These are phyloP conservation scores for Falco novaeseelandiae DNA, from an alignment of 2,797 vertebrate genomes.

Conservation along the genomic window DNA sequence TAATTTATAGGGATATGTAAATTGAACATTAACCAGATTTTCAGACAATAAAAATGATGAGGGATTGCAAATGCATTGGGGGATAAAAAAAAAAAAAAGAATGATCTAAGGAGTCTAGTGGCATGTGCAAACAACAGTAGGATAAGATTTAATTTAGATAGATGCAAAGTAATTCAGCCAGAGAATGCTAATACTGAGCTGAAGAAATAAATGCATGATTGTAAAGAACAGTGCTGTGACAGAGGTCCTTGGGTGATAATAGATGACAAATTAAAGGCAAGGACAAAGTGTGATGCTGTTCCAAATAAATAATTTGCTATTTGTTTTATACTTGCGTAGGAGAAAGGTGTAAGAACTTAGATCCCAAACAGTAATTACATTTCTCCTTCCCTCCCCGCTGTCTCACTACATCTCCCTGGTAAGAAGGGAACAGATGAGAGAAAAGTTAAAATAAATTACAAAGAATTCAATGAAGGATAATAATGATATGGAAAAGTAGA, in stretches of 20 bases:
- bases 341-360: not conserved
- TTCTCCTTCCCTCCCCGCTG: not conserved
- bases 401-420: not conserved
- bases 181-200: constrained; percentile 50
- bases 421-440: not conserved
- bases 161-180: constrained; percentile 49
- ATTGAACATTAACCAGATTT: constrained; percentile 46
- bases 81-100: not conserved
- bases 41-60: constrained; percentile 39
- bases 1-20: constrained; percentile 14
- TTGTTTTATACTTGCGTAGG: not conserved
- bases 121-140: constrained; percentile 58
- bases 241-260: constrained; percentile 37
- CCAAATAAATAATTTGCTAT: constrained; percentile 36
- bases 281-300: constrained; percentile 17
- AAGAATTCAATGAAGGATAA: not conserved
- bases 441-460: constrained; percentile 31
- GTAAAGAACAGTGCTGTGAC: constrained; percentile 9
- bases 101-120: constrained; percentile 33
- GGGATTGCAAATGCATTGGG: constrained; percentile 23
- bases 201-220: constrained; percentile 41
- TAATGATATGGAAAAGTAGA: not conserved
- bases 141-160: constrained; percentile 75
- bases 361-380: not conserved
- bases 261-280: constrained; percentile 53